phyloP scores from a whole-genome alignment of 2,113 vertebrate species.

The Paradisaea rubra region DNA sequence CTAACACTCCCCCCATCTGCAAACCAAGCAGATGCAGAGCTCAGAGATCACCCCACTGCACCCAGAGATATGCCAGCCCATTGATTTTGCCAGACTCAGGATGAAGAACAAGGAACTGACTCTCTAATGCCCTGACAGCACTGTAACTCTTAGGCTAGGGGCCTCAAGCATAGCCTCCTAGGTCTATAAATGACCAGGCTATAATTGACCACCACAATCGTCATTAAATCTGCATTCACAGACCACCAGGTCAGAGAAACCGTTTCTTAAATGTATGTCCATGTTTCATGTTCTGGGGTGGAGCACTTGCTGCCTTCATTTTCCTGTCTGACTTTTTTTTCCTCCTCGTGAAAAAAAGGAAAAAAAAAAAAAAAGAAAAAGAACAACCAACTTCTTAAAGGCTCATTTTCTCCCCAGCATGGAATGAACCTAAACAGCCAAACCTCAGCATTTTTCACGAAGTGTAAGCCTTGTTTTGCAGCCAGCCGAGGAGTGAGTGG shows the following conservation, averaged over 20 bases:
- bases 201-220: fast-evolving
- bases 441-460: constrained; percentile 15
- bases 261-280: background rate
- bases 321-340: background rate
- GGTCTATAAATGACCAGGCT: background rate
- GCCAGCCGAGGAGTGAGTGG: background rate
- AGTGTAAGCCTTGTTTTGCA: background rate
- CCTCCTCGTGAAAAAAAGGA: background rate
- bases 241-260: background rate
- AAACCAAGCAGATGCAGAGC: background rate
- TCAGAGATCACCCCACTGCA: background rate
- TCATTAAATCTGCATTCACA: background rate
- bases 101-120: background rate
- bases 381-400: background rate
- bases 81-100: background rate
- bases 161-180: background rate
- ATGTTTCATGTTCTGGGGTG: background rate
- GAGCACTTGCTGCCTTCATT: background rate
- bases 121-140: background rate
- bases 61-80: background rate
- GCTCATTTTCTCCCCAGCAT: background rate
- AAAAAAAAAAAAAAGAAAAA: background rate
- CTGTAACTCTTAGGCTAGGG: background rate
- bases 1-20: background rate
- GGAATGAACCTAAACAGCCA: background rate